phyloP scores from a whole-genome alignment of 2,888 invertebrate species.

The Drosophila macrospina region DNA sequence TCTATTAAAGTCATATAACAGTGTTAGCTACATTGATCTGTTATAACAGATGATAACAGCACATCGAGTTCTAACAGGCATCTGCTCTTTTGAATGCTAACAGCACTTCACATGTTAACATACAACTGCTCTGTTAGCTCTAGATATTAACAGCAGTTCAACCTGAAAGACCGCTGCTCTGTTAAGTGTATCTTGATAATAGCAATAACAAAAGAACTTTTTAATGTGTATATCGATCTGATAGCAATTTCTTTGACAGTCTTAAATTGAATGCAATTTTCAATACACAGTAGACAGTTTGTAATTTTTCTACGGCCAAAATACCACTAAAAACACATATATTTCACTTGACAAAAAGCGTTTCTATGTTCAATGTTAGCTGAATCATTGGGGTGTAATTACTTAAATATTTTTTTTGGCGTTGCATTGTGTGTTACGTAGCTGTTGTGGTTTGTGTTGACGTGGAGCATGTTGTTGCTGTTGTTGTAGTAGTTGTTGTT shows the following conservation, averaged over 20 bases:
- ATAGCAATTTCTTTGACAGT: background rate
- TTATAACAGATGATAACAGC: background rate
- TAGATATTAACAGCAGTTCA: background rate
- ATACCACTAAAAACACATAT: background rate
- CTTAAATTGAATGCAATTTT: background rate
- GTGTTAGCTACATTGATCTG: too few species aligned
- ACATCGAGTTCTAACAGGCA: too few species aligned
- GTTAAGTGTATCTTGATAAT: background rate
- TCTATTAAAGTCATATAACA: too few species aligned
- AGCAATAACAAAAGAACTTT: background rate
- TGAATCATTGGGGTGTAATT: conserved; percentile 37
- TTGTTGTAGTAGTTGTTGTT: conserved; percentile 13
- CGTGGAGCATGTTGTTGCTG: conserved; percentile 1
- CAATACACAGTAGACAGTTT: background rate
- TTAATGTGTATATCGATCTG: background rate
- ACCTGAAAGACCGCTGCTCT: background rate
- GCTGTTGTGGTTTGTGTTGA: conserved; percentile 2
- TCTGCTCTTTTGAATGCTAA: background rate
- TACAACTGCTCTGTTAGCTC: background rate
- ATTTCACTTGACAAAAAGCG: conserved; percentile 12
- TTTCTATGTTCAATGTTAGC: conserved; percentile 5
- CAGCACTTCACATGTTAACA: background rate
- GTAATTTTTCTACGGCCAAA: background rate
- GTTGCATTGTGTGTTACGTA: conserved; percentile 15
- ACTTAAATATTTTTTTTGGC: conserved; percentile 38